Evolutionary conservation across 2,797 vertebrate species (phyloP).

Genomic region (Echeneis naucrates): DNA sequence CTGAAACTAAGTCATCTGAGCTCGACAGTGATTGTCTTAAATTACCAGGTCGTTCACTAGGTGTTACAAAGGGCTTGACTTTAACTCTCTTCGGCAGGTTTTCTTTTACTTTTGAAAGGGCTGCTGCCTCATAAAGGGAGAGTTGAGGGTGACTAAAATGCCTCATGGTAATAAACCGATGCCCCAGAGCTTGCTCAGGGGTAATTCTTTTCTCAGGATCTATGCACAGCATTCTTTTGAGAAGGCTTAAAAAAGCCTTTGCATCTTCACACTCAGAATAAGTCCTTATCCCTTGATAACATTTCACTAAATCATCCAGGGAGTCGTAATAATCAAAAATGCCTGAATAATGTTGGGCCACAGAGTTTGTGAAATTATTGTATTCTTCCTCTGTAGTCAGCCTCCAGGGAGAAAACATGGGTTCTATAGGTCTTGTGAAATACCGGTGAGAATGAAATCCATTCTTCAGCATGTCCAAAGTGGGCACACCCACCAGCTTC

Average conservation of each 20-base stretch:
- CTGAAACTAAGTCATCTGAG: no score
- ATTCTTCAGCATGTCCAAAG: no score
- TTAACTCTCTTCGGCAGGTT: background rate
- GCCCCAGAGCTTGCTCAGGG: background rate
- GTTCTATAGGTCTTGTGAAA: no score
- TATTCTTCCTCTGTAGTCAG: background rate
- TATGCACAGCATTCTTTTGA: constrained; percentile 6
- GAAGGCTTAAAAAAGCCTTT: constrained; percentile 13
- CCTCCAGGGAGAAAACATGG: constrained; percentile 12
- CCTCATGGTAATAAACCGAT: constrained; percentile 23
- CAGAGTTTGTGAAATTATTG: rapidly evolving
- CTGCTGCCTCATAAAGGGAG: background rate
- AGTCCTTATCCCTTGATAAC: rapidly evolving
- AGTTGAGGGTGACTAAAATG: background rate
- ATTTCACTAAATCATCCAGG: background rate
- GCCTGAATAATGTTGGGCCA: no score
- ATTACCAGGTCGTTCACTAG: background rate
- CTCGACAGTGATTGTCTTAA: rapidly evolving
- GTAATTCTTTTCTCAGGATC: constrained; percentile 14
- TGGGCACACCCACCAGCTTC: constrained; percentile 1
- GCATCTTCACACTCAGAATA: background rate
- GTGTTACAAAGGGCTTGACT: background rate
- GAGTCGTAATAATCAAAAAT: background rate
- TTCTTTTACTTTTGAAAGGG: background rate
- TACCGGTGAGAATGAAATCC: no score